Evolutionary conservation across 2,888 invertebrate genomes (phyloP), one percentile per base, ranked within the genome.

Genomic region (Apamea sordens): DNA sequence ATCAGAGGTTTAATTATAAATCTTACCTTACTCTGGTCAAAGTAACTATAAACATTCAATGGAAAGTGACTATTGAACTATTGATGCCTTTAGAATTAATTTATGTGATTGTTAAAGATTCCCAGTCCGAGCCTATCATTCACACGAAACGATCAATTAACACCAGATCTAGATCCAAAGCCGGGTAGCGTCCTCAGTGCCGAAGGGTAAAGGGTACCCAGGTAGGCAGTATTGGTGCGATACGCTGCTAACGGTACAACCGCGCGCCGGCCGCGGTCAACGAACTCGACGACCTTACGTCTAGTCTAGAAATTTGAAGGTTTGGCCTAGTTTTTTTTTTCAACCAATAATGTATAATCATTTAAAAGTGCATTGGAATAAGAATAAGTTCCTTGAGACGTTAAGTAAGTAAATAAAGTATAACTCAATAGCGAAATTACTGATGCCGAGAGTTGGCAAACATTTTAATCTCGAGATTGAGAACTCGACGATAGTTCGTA

Each of bases 291-390:
- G 94, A 94, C 94, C 94, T 94, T 94, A 93, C 92, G 90, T 90
- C 90, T 92, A 92, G 94, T 94, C 95, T 95, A 95, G 93, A 95
- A 93, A 94, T 95, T 95, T 93, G 94, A 95, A 92, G 95, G 94
- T 94, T 92, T 93, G 94, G 87, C 94, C 96, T 91, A 95, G 91
- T 94, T 96, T 92, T 80, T 92, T 80, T 92, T 89, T 89, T 82
- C 73, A 10, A 36, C 65, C 32, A 68, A 41, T 76, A 67, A 75
- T 77, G 61, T 53, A 72, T 74, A 59, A 61, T n/a, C 11, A 63
- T 80, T 73, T 11, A 28, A 56, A 75, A 65, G 59, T 41, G 65
- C 3, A 68, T 50, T 65, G 32, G 11, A 68, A 70, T 24, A 53
- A 61, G 36, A 61, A 75, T 36, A 41, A 56, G 36, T 80, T 78